phyloP scores from a whole-genome alignment of 30 jellyfish, hydroid and myxozoan species.

The Pseudorhiza aurosa region DNA sequence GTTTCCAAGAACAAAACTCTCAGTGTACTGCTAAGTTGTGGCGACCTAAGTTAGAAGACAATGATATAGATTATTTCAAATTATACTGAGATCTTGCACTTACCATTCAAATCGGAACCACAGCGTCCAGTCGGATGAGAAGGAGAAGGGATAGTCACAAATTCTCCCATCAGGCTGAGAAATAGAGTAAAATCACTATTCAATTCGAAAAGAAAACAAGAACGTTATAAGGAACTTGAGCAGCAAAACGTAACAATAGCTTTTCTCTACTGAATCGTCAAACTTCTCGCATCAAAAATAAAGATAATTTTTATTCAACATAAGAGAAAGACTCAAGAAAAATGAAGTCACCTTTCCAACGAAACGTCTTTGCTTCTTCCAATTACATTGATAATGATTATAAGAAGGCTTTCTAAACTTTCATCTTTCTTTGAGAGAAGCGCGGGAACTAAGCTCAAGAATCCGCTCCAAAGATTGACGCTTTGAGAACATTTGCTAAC shows the following conservation, averaged over 20 bases:
- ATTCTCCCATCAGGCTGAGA: too few relatives aligned
- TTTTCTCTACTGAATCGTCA: too few relatives aligned
- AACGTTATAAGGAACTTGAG: not conserved
- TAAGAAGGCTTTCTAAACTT: not conserved
- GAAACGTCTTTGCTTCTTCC: constrained; percentile 12
- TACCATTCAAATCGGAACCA: too few relatives aligned
- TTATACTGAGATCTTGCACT: too few relatives aligned
- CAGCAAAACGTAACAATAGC: not conserved
- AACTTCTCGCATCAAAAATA: too few relatives aligned
- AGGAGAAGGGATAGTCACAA: too few relatives aligned
- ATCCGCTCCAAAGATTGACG: constrained; percentile 28
- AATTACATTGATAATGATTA: constrained; percentile 9
- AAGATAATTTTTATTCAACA: too few relatives aligned
- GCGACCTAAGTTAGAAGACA: constrained; percentile 14
- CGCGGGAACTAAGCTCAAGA: constrained; percentile 16
- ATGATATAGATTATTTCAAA: not conserved
- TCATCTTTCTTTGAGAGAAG: constrained; percentile 29
- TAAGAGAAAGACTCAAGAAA: too few relatives aligned
- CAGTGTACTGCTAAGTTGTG: constrained; percentile 31
- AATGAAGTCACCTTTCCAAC: constrained; percentile 36
- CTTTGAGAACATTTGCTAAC: constrained; percentile 11
- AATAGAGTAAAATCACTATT: too few relatives aligned
- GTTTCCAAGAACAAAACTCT: constrained; percentile 27
- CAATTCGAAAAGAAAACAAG: too few relatives aligned
- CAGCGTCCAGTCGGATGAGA: too few relatives aligned